Base-by-base conservation (phyloP, 2,113 vertebrate genomes). In the Emberiza fucata region DNA sequence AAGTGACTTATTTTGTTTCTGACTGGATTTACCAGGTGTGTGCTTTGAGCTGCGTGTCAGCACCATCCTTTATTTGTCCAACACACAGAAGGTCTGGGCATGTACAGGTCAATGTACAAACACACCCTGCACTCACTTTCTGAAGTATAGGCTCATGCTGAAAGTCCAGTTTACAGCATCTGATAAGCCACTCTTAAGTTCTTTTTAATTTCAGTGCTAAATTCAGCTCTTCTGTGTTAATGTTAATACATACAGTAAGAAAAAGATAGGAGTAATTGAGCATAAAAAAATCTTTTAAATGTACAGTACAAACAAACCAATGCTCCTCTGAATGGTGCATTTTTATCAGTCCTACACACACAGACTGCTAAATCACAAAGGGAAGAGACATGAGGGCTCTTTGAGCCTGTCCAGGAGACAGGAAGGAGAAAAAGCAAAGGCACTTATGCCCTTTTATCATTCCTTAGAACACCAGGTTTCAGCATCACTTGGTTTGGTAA, bases 21-120 rank as follows among this genome's bases (percentile, higher is more conserved):
- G 50, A 48, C n/a, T 69, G 54, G 48, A 51, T 71, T 83, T 77
- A 60, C 54, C 60, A 70, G 71, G 73, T 14, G 17, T 20, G 22
- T 0, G 1, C 28, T 28, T 3, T 24, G 50, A 60, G 40, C 64
- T 57, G 47, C 0, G 0, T 48, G 65, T 69, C 64, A 77, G 87
- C 4, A 0, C 4, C 0, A 5, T 35, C 37, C 44, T 50, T 71
- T 19, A 7, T 35, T 42, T 54, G 4, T n/a, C 54, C 78, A 57
- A 20, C n/a, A 51, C 37, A 22, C 24, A 44, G n/a, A 83, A 57
- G 0, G 0, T 19, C 29, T 22, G 37, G 27, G 44, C 29, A 6
- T 0, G 5, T 11, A 35, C 53, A 44, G 27, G 27, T 63, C 53
- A 22, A 13, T 2, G 24, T 11, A 35, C 48, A 81, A 57, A n/a